These are phyloP conservation scores for Xestoiulus laeticollis DNA, from an alignment of 2,888 invertebrate genomes.

Conservation along the genomic window DNA sequence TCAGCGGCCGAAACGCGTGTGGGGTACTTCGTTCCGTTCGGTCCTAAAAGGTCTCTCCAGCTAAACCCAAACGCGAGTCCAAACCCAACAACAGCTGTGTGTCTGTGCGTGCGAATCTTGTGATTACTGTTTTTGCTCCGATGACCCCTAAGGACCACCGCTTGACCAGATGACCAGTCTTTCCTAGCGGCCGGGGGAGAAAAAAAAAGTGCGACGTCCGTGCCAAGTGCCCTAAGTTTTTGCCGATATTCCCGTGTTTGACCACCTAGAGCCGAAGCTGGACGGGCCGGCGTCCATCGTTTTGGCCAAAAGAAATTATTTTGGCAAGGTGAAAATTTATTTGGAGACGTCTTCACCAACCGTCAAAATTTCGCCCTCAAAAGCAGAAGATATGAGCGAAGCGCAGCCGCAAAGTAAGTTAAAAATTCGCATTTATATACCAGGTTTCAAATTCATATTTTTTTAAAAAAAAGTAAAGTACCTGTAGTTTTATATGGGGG, in stretches of 20 bases:
- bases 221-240: not conserved
- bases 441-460: not conserved
- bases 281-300: conserved; percentile 37
- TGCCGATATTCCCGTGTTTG: not conserved
- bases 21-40: not conserved
- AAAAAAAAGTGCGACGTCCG: not conserved
- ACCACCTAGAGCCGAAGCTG: not conserved
- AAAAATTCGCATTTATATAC: not conserved
- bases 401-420: conserved; percentile 67
- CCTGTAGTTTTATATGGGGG: not conserved
- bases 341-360: conserved; percentile 54
- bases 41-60: not conserved
- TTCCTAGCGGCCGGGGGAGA: not conserved
- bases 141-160: not conserved
- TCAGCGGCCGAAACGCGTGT: conserved; percentile 37
- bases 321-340: conserved; percentile 44
- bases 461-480: not conserved
- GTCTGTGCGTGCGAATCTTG: not conserved
- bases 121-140: conserved; percentile 12
- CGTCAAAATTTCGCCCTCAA: conserved; percentile 68
- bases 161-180: not conserved
- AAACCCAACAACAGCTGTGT: not conserved
- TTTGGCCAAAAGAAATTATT: conserved; percentile 34
- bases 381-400: conserved; percentile 68
- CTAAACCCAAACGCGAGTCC: not conserved